Base-by-base conservation (phyloP, 1,140 invertebrate genomes). In the Chymomyza costata region DNA sequence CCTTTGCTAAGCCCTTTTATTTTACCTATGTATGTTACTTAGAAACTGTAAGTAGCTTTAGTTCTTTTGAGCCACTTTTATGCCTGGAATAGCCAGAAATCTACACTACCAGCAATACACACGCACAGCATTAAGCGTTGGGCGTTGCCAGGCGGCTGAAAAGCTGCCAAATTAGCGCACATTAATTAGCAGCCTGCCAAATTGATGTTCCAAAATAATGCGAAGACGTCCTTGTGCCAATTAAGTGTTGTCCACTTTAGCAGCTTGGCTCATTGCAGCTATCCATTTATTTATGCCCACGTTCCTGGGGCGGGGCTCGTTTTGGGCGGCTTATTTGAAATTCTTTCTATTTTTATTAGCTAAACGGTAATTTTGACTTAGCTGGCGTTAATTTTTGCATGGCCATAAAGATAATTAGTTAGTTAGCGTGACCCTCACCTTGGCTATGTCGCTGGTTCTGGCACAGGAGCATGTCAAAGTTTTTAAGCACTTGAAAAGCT, bases 201-300 rank as follows among this genome's bases (percentile, higher is more conserved):
- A 76, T 76, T 76, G 71, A 78, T 63, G 66, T 78, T 78, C 56
- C 49, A 66, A 70, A 56, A n/a, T n/a, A n/a, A n/a, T n/a, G n/a
- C n/a, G n/a, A n/a, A n/a, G n/a, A n/a, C n/a, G n/a, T n/a, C n/a
- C n/a, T n/a, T n/a, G n/a, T n/a, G n/a, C n/a, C n/a, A n/a, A n/a
- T n/a, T n/a, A n/a, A n/a, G n/a, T n/a, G n/a, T n/a, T n/a, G n/a
- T n/a, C n/a, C n/a, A n/a, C n/a, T n/a, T n/a, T n/a, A n/a, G n/a
- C n/a, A n/a, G n/a, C n/a, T n/a, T n/a, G n/a, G n/a, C n/a, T n/a
- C n/a, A n/a, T n/a, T n/a, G n/a, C n/a, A n/a, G n/a, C n/a, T n/a
- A n/a, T n/a, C n/a, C n/a, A n/a, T n/a, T 66, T 65, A 52, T 56
- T 44, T 32, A 25, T 16, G 46, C 15, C 17, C 37, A 48, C 39